A percentile compares a stretch with the other conserved stretches of the same genome.
These are phyloP conservation scores for Aphidius gifuensis DNA, from an alignment of 1,140 invertebrate species.

Conservation along the genomic window DNA sequence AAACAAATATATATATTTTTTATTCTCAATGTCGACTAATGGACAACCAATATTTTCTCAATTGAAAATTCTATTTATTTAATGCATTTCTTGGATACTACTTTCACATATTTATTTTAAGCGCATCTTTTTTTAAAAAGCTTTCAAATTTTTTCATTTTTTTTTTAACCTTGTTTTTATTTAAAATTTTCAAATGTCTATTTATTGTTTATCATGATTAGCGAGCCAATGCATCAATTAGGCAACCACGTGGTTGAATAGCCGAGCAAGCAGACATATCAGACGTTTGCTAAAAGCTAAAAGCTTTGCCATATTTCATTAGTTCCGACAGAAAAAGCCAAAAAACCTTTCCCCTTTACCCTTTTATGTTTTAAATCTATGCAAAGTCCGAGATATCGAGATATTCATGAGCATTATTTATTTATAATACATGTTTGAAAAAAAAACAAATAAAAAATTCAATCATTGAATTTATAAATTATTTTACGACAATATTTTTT, in stretches of 20 bases:
- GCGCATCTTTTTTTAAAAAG: too few relatives aligned
- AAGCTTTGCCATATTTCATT: constrained; percentile 54
- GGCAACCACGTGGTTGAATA: constrained; percentile 23
- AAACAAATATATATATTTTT: neutral
- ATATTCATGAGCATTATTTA: neutral
- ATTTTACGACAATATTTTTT: too few relatives aligned
- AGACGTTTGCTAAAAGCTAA: constrained; percentile 53
- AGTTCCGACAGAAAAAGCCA: constrained; percentile 30
- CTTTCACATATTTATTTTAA: too few relatives aligned
- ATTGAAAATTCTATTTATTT: too few relatives aligned
- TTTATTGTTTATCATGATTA: constrained; percentile 50
- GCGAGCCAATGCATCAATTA: constrained; percentile 48
- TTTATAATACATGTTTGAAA: neutral
- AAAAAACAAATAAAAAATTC: neutral
- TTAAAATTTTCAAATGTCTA: constrained; percentile 28
- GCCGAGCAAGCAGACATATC: constrained; percentile 32
- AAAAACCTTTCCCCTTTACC: neutral
- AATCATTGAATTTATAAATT: neutral
- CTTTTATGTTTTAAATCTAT: neutral
- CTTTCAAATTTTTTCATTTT: too few relatives aligned
- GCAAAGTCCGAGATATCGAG: constrained; percentile 12
- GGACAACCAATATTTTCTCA: too few relatives aligned
- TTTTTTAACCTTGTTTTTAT: neutral
- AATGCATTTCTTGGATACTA: too few relatives aligned
- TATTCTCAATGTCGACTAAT: neutral